A percentile compares a stretch with the other conserved stretches of the same genome.
Evolutionary conservation across 2,797 vertebrate genomes (phyloP).

Genomic region (Tapera naevia): DNA sequence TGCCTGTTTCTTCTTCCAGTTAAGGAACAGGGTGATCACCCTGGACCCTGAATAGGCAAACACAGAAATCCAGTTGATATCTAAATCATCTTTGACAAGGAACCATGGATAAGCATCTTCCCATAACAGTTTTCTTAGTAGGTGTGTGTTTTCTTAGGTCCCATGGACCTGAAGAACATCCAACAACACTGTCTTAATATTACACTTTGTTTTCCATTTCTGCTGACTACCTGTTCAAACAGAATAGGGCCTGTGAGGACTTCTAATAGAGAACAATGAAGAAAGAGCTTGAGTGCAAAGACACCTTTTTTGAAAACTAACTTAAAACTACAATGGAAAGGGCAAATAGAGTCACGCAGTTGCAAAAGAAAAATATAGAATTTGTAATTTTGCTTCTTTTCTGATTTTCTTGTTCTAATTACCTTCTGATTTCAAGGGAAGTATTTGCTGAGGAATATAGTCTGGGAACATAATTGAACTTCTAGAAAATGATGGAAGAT

Average conservation of each 20-base stretch:
- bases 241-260: background rate
- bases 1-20: background rate
- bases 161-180: background rate
- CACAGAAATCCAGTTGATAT: background rate
- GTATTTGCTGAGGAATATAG: background rate
- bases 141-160: background rate
- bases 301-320: background rate
- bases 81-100: background rate
- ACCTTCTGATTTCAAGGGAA: background rate
- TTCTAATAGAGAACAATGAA: background rate
- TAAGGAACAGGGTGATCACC: background rate
- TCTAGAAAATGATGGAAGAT: background rate
- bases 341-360: background rate
- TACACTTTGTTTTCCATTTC: background rate
- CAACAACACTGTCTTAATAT: background rate
- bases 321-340: background rate
- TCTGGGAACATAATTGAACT: background rate
- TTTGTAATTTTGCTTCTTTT: background rate
- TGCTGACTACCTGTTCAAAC: background rate
- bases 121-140: background rate
- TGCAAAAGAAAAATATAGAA: background rate
- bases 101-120: background rate
- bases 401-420: background rate
- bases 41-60: background rate
- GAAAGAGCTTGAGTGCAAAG: background rate